Evolutionary conservation across 2,888 invertebrate genomes (phyloP), one percentile per base, ranked within the genome.

Genomic region (Pantelozetes paolii): DNA sequence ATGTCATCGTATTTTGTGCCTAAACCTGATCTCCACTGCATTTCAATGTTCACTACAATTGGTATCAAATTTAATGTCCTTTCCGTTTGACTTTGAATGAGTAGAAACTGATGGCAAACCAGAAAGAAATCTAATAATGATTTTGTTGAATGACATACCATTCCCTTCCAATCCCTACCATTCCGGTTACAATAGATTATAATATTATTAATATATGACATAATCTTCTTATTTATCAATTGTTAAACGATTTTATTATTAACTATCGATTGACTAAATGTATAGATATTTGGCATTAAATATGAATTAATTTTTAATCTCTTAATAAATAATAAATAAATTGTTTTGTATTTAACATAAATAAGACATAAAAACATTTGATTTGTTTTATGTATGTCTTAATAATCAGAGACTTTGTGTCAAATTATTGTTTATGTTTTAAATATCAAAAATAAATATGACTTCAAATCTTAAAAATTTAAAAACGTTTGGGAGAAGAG

Each of bases 71-170:
- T 20, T 1, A 50, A 54, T 54, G 54, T 54, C 26, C 20, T 54
- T 50, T 50, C n/a, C 36, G 50, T 20, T 2, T 50, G 20, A 50
- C 8, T n/a, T 54, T 54, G 26, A 54, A 26, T 54, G 54, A n/a
- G 26, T 45, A 15, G 45, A 3, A 45, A 45, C 15, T 3, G 6
- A 45, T 26, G 23, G 54, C 26, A 20, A 26, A 1, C 36, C 54
- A 54, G 9, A 54, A 23, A 26, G 13, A 18, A 50, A 50, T 50
- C 50, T 50, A 50, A 50, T 50, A 50, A 50, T 50, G 50, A 54
- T 23, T 54, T 23, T 54, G 11, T 36, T 36, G 11, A 36, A 36
- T 36, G 5, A 36, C 6, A 36, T 36, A 11, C 11, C 5, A 36
- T 36, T 36, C 36, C 11, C 54, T 54, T 8, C 26, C 26, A n/a